Evolutionary conservation across 2,888 invertebrate genomes (phyloP).

Genomic region (Microchrysa polita): DNA sequence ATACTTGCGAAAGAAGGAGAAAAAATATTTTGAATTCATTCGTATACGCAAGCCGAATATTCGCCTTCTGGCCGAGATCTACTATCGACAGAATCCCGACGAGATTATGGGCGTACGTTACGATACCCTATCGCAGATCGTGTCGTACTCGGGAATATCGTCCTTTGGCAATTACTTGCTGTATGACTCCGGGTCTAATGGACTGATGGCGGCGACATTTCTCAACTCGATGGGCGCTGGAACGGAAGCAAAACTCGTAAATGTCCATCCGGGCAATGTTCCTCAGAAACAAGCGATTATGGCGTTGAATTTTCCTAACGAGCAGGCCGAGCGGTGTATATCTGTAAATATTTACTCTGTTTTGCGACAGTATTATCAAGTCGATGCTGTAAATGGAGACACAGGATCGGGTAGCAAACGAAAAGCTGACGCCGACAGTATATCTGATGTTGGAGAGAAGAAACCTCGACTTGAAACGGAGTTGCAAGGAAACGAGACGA

Average conservation of each 20-base stretch:
- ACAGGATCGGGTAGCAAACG: slow-evolving; percentile 52
- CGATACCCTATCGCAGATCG: slow-evolving; percentile 89
- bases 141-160: slow-evolving; percentile 83
- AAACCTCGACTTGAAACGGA: slow-evolving; percentile 61
- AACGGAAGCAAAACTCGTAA: slow-evolving; percentile 73
- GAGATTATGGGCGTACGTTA: slow-evolving; percentile 82
- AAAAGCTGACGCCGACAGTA: slow-evolving; percentile 51
- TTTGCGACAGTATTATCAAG: slow-evolving; percentile 74
- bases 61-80: slow-evolving; percentile 83
- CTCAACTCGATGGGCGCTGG: slow-evolving; percentile 78
- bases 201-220: slow-evolving; percentile 83
- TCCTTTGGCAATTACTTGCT: slow-evolving; percentile 80
- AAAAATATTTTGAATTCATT: slow-evolving; percentile 88
- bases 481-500: slow-evolving; percentile 45
- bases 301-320: slow-evolving; percentile 80
- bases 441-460: slow-evolving; percentile 50
- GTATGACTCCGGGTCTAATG: slow-evolving; percentile 89
- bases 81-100: slow-evolving; percentile 79
- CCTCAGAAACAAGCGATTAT: slow-evolving; percentile 81
- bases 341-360: slow-evolving; percentile 82
- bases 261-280: slow-evolving; percentile 83
- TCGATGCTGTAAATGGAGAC: slow-evolving; percentile 53
- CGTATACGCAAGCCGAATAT: slow-evolving; percentile 83
- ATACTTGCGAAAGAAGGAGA: slow-evolving; percentile 93
- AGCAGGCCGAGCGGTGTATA: slow-evolving; percentile 75